phyloP scores from a whole-genome alignment of 2,797 vertebrate genomes.

The Acipenser transmontanus region DNA sequence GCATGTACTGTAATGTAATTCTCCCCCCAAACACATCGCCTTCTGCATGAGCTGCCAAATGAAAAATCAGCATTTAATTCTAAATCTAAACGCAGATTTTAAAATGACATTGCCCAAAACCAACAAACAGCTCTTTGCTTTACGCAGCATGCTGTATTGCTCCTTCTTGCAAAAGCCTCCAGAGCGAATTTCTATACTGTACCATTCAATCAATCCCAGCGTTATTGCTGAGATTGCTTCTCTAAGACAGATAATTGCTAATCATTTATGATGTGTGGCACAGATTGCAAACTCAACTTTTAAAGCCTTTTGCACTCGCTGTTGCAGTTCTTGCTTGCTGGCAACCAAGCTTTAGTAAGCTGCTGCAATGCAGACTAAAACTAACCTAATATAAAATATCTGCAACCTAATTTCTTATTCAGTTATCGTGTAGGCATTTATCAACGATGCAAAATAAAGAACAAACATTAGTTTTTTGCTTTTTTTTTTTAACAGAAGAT shows the following conservation, averaged over 20 bases:
- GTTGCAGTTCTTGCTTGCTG: neutral
- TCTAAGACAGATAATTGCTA: neutral
- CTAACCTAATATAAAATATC: neutral
- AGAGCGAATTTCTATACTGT: neutral
- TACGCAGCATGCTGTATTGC: no score
- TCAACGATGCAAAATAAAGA: no score
- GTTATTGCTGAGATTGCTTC: conserved; percentile 5
- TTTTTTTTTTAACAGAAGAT: no score
- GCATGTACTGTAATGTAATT: no score
- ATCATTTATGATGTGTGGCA: conserved; percentile 2
- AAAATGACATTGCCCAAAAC: no score
- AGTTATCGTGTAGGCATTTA: no score
- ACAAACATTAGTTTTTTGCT: no score
- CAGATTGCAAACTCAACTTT: neutral
- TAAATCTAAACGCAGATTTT: no score
- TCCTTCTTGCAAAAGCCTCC: neutral
- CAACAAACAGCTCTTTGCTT: no score
- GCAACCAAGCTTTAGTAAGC: neutral
- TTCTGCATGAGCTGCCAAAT: no score
- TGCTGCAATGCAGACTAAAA: neutral
- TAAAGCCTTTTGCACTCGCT: neutral
- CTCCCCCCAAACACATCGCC: no score
- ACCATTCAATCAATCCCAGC: neutral
- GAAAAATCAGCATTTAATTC: no score
- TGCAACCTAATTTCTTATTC: neutral